Conservation (phyloP, 2,797 vertebrate genomes). For the Chaetophractus vellerosus region DNA sequence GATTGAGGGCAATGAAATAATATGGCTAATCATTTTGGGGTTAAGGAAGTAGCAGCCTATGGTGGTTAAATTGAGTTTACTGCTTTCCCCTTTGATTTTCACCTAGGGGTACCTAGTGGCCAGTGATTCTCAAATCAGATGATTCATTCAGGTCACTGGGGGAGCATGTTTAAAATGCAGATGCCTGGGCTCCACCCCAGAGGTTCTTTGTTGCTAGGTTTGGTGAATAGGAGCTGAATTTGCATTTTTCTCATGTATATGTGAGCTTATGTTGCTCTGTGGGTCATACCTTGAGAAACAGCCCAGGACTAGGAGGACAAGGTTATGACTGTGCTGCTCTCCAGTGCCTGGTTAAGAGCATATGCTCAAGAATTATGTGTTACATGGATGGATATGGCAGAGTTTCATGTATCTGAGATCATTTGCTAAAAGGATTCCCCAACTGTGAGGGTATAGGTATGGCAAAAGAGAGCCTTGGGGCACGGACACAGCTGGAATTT, state of each 20-base stretch:
- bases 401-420: neutral
- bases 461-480: neutral
- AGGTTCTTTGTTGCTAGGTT: neutral
- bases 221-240: neutral
- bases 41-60: neutral
- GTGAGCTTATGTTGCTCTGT: neutral
- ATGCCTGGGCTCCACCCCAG: neutral
- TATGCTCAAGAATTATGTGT: neutral
- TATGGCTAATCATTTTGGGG: neutral
- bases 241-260: neutral
- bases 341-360: neutral
- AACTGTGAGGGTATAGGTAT: neutral
- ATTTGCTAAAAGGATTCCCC: neutral
- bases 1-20: neutral
- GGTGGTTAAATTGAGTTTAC: neutral
- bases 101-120: neutral
- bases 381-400: neutral
- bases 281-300: neutral
- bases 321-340: neutral
- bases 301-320: neutral
- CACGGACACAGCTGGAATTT: neutral
- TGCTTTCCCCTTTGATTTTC: neutral
- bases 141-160: neutral
- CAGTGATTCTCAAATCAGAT: slow-evolving; percentile 8
- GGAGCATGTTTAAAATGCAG: slow-evolving; percentile 23